These are phyloP conservation scores for Leucoma salicis DNA, from an alignment of 2,888 invertebrate species.

Conservation along the genomic window DNA sequence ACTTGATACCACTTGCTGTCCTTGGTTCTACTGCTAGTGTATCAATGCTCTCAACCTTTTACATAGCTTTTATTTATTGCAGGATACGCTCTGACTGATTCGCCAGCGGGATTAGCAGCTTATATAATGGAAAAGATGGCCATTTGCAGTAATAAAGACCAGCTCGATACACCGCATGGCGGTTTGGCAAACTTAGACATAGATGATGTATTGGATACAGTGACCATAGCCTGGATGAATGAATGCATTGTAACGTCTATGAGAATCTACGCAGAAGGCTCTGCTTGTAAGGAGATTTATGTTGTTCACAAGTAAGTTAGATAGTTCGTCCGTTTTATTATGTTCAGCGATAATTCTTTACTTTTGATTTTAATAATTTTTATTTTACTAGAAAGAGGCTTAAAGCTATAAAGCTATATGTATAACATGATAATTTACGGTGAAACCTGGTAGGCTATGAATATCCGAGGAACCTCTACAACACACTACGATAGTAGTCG, in stretches of 20 bases:
- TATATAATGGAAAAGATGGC: conserved; percentile 95
- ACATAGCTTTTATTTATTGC: conserved; percentile 43
- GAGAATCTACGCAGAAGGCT: conserved; percentile 87
- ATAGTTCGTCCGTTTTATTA: too few species aligned
- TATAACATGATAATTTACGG: too few species aligned
- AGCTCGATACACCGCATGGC: conserved; percentile 83
- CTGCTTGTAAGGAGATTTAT: conserved; percentile 44
- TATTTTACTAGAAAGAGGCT: too few species aligned
- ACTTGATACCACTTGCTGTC: too few species aligned
- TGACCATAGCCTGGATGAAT: conserved; percentile 91
- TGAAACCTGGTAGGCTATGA: too few species aligned
- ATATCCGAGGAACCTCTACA: too few species aligned
- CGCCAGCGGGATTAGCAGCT: conserved; percentile 92
- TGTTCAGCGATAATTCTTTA: too few species aligned
- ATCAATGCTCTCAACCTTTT: too few species aligned
- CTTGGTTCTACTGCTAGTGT: too few species aligned
- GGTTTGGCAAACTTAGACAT: conserved; percentile 84
- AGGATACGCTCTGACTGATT: conserved; percentile 87
- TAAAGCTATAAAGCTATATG: too few species aligned
- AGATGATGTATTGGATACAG: conserved; percentile 89
- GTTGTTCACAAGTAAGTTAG: conserved; percentile 51
- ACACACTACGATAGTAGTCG: too few species aligned
- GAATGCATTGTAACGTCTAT: conserved; percentile 89
- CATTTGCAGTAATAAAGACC: conserved; percentile 84
- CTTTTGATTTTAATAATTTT: too few species aligned